Base-by-base conservation (phyloP, 2,888 invertebrate genomes). In the Protodeltote pygarga region DNA sequence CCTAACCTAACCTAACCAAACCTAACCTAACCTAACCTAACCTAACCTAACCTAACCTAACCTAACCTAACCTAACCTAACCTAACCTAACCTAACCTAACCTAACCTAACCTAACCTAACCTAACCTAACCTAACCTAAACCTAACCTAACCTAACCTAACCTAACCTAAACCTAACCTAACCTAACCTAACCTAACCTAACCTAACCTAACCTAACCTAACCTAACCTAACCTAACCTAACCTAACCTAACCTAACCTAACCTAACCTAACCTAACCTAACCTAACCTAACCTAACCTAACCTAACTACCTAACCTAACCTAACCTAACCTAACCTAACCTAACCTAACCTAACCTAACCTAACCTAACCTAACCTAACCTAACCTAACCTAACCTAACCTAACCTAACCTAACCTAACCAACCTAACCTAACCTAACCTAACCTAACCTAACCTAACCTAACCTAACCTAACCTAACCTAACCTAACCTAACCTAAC, bases 1-100 rank as follows among this genome's bases (percentile, higher is more conserved):
- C 37, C 45, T 41, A 41, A 41, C 41, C 41, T 41, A 41, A 41
- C 41, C 41, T 41, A 41, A 41, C 41, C 41, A 33, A 41, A 41
- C 41, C 41, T 41, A 41, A 41, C 42, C 42, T 34, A 42, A 42
- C 45, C 45, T 33, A 31, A 45, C 31, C 35, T 33, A 31, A 45
- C 37, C 45, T 37, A 45, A 37, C 45, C 45, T 45, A 45, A 45
- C n/a, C 45, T 45, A 41, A 41, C 41, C 41, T 41, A 41, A 41
- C 41, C 41, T 41, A 41, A 41, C 41, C 41, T 33, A 41, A 41
- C 41, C 41, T 41, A 41, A 41, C 41, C 41, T 41, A 41, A 33
- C 41, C 41, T 41, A 41, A 41, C 41, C 41, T 41, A 41, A 41
- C 41, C 41, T 41, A 41, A 41, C 41, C 33, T 41, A 41, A 41